Base-by-base conservation (phyloP, 2,113 vertebrate species). In the Electrona antarctica region DNA sequence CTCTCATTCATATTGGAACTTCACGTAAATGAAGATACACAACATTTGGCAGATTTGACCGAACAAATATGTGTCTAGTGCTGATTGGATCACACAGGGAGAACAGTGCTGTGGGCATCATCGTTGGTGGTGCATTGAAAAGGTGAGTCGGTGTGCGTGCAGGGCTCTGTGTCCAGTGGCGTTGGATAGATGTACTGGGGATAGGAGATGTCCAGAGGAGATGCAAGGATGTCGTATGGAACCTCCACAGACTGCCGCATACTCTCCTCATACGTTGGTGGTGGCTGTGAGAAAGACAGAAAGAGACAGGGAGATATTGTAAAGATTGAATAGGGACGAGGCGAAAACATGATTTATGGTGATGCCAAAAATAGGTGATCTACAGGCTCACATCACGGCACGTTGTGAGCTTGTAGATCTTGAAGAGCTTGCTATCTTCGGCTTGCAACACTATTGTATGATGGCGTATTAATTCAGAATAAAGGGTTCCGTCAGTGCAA, bases 191-290 rank as follows among this genome's bases (percentile, higher is more conserved):
- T 13, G 13, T 63, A 73, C 47, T 50, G 74, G 61, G 81, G 72
- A 10, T 63, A 21, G 6, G 77, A 55, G 47, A 59, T 0, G 33
- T 85, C 83, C 57, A 67, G 46, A 63, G 12, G 4, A 1, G 88
- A 45, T 4, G 83, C 55, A 28, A 88, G 69, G 71, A 84, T 60
- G 78, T 77, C 46, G 55, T 77, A 87, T 0, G 87, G 87, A 58
- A 90, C 60, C 55, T 86, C 93, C 67, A 89, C 45, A 1, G 91
- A 91, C 28, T 90, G 88, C 0, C 83, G 86, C 55, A 93, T 55
- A 21, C 85, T 92, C 65, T 94, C 92, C 56, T 94, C 93, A 4
- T 94, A 94, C 4, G 93, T 87, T 2, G 93, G 93, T n/a, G 93
- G 93, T 54, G 86, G 80, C 93, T 94, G 75, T 13, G 3, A 9